Percentiles rank a stretch among this genome's conserved stretches.
These are phyloP conservation scores for Nannospalax galili DNA, from an alignment of 2,113 vertebrate genomes.

Conservation along the genomic window DNA sequence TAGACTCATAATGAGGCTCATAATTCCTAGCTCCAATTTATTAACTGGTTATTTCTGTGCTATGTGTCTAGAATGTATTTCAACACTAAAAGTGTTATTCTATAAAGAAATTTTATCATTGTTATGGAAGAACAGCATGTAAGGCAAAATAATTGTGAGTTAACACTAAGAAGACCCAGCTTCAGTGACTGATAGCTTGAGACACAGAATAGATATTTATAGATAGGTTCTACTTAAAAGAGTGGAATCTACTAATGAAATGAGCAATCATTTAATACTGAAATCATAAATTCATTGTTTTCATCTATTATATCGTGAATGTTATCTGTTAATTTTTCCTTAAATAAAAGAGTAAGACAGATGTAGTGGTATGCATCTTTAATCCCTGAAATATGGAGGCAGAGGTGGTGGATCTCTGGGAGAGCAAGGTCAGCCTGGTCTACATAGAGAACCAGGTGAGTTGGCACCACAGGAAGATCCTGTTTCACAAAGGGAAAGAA, in stretches of 20 bases:
- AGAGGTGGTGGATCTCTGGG: no score
- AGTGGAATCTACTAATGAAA: background rate
- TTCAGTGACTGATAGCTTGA: background rate
- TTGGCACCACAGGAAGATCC: no score
- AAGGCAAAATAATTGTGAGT: background rate
- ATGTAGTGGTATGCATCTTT: no score
- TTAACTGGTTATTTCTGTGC: background rate
- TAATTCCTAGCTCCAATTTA: background rate
- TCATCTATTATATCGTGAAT: background rate
- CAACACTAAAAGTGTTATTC: background rate
- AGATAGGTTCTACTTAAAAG: background rate
- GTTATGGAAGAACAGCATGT: background rate
- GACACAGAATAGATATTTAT: background rate
- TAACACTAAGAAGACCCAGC: background rate
- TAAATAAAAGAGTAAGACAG: background rate
- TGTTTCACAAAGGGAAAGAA: no score
- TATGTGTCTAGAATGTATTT: background rate
- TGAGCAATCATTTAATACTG: background rate
- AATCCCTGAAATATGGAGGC: no score
- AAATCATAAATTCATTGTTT: background rate
- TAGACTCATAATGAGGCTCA: background rate
- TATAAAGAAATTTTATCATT: background rate
- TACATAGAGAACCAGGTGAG: no score
- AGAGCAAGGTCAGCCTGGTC: no score
- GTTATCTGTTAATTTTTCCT: background rate